Evolutionary conservation across 2,888 invertebrate genomes (phyloP).

Genomic region (Tetranychus piercei): DNA sequence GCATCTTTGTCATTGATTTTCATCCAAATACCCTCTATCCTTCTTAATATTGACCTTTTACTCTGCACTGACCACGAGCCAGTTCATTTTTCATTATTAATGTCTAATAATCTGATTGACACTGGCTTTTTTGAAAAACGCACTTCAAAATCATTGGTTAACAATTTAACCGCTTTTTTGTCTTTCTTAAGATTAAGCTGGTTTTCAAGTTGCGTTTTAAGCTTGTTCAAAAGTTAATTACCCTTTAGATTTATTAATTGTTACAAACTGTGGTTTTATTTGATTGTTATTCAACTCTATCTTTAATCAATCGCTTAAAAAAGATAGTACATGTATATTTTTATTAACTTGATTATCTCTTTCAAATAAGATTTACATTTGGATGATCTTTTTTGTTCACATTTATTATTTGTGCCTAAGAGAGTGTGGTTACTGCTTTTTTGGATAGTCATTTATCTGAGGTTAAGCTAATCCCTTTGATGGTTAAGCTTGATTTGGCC

Average conservation of each 20-base stretch:
- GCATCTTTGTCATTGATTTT: no score
- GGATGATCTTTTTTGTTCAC: neutral
- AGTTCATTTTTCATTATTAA: neutral
- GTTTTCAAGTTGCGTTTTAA: neutral
- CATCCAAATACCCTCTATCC: neutral
- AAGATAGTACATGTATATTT: no score
- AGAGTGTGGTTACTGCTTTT: neutral
- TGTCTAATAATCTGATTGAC: no score
- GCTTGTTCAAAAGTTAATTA: neutral
- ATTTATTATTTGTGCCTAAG: neutral
- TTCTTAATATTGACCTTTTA: neutral
- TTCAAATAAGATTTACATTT: neutral
- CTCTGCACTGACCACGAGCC: neutral
- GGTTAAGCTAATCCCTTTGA: neutral
- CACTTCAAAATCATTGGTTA: no score
- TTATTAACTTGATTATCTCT: no score
- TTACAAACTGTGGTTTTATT: no score
- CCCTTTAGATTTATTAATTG: neutral
- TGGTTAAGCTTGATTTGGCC: neutral
- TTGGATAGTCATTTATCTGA: neutral
- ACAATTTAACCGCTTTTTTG: no score
- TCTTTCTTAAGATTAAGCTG: no score
- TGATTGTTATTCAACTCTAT: no score
- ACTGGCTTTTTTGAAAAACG: no score
- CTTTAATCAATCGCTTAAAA: no score